Conservation (phyloP, 1,140 invertebrate genomes). For the Drosophila murphyi region DNA sequence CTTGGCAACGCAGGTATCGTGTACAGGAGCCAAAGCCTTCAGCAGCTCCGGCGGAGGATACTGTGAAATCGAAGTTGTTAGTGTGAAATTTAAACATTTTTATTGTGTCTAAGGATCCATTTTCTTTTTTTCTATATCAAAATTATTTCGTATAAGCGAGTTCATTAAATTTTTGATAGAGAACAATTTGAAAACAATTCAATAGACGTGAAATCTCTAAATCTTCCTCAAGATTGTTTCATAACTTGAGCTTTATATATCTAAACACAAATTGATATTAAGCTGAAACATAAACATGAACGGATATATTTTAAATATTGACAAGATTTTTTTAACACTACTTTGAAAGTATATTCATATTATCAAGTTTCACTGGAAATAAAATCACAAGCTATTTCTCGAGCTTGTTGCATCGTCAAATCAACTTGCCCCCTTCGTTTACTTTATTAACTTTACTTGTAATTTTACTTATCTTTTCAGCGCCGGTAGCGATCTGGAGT, state of each 20-base stretch:
- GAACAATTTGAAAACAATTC: too few species aligned
- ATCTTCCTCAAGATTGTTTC: too few species aligned
- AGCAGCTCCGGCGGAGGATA: slow-evolving; percentile 67
- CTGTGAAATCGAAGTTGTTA: slow-evolving; percentile 13
- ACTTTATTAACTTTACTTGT: slow-evolving; percentile 15
- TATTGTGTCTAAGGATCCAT: neutral
- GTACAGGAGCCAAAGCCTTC: slow-evolving; percentile 50
- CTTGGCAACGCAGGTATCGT: slow-evolving; percentile 57
- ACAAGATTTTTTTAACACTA: neutral
- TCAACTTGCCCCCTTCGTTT: neutral
- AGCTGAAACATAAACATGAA: too few species aligned
- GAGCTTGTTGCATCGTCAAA: slow-evolving; percentile 2
- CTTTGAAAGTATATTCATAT: too few species aligned
- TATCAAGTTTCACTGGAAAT: too few species aligned
- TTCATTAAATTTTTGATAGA: too few species aligned
- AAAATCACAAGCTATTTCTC: too few species aligned
- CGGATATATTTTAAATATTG: neutral
- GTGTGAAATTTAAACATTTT: neutral
- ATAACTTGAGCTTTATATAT: too few species aligned
- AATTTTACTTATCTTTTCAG: slow-evolving; percentile 11
- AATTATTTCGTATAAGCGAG: neutral
- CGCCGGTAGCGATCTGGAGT: neutral
- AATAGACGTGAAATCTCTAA: too few species aligned
- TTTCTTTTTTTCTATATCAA: neutral
- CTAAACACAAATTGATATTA: too few species aligned